These are phyloP conservation scores for Belgica antarctica DNA, from an alignment of 2,888 invertebrate genomes.

Conservation along the genomic window DNA sequence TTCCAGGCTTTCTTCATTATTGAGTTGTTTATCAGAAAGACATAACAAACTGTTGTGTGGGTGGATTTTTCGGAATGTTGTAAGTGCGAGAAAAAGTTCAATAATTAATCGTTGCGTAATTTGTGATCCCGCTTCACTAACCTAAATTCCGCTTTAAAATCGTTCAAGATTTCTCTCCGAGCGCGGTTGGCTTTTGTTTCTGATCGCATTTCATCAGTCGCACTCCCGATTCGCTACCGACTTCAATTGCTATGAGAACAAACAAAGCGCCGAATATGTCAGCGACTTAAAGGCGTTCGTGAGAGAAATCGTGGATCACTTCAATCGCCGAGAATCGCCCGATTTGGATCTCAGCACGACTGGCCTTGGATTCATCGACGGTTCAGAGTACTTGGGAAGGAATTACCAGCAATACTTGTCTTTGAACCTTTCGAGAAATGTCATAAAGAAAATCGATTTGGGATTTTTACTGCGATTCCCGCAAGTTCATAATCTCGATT, in stretches of 20 bases:
- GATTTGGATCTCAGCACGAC: not conserved
- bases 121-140: not conserved
- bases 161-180: not conserved
- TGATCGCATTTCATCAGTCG: not conserved
- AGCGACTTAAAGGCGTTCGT: conserved; percentile 8
- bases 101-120: not conserved
- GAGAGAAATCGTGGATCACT: not conserved
- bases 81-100: not conserved
- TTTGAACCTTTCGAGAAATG: conserved; percentile 18
- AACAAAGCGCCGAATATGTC: conserved; percentile 13
- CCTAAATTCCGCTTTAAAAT: not conserved
- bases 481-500: conserved; percentile 11
- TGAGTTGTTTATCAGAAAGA: not conserved
- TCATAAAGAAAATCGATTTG: not conserved
- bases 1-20: not conserved
- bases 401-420: not conserved
- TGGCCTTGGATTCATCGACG: conserved; percentile 19
- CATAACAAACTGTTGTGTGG: not conserved
- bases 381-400: not conserved
- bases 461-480: not conserved
- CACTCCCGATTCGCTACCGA: conserved; percentile 12
- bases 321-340: not conserved
- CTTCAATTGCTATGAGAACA: conserved; percentile 29
- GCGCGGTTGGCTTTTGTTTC: not conserved
- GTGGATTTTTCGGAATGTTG: not conserved